Evolutionary conservation across 2,113 vertebrate species (phyloP), one percentile per base, ranked within the genome.

Genomic region (Cavia porcellus): DNA sequence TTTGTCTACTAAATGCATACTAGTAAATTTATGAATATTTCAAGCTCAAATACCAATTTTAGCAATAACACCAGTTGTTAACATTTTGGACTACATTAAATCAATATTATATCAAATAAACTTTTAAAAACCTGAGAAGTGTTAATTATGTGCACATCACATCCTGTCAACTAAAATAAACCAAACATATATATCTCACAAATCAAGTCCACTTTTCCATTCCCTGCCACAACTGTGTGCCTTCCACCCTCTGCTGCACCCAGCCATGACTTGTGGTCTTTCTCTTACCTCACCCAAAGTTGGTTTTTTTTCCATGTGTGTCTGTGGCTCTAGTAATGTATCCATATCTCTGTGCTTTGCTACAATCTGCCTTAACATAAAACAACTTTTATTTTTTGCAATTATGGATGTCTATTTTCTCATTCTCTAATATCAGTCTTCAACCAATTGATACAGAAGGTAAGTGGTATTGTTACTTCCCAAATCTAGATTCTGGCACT

Each of bases 91-190:
- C 5, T 24, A 52, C 22, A 68, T 79, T 87, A 75, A 88, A 83
- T 74, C 17, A 89, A 72, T 2, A 61, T 72, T 64, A 79, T 72
- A 92, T 50, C 74, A 90, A 95, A 72, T 45, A 84, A 85, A 91
- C 45, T 84, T 80, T 90, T 90, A 95, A 80, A 90, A 93, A 38
- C 24, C 50, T 47, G 38, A 95, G 13, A 52, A 55, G 10, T 42
- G 25, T 66, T 61, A 77, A 90, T 90, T 79, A 79, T n/a, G 30
- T 47, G 72, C 72, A 88, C 84, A 74, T 77, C 14, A 35, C 20
- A 88, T 32, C 32, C 45, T 84, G 28, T 32, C 7, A 61, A 87
- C 32, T 14, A 87, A 77, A 87, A 20, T 83, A 55, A 87, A n/a
- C 32, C 72, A 12, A 72, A 30, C 32, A 35, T 55, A 45, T 6